Percentiles rank a stretch among this genome's conserved stretches.
Evolutionary conservation across 2,797 vertebrate species (phyloP).

Genomic region (Enteromius thamalakanensis): DNA sequence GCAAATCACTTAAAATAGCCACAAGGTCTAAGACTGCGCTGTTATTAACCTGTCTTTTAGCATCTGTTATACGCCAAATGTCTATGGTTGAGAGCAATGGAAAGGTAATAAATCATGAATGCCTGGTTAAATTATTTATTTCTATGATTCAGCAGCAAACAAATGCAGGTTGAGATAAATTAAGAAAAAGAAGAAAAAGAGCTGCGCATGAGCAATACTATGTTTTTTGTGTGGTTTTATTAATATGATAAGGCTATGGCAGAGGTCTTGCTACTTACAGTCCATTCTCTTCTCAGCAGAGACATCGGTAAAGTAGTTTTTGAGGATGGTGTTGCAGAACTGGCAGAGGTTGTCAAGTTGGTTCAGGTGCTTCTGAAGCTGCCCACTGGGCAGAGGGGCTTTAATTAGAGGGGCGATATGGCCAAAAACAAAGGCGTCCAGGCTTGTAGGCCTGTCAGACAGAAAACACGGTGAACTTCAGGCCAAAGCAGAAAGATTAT

Average conservation of each 20-base stretch:
- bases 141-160: conserved; percentile 8
- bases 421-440: conserved; percentile 97
- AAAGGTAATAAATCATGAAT: conserved; percentile 11
- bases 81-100: conserved; percentile 30
- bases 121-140: conserved; percentile 7
- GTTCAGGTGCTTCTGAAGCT: conserved; percentile 91
- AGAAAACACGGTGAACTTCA: conserved; percentile 13
- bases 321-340: conserved; percentile 91
- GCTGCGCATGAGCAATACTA: not conserved
- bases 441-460: conserved; percentile 85
- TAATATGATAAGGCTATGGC: not conserved
- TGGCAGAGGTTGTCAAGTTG: conserved; percentile 91
- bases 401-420: conserved; percentile 92
- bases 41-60: conserved; percentile 40
- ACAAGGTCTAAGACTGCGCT: not conserved
- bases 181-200: not conserved
- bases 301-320: conserved; percentile 82
- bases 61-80: not conserved
- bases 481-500: not conserved
- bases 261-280: conserved; percentile 14
- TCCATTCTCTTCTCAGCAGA: conserved; percentile 76
- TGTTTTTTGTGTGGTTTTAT: not conserved
- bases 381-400: conserved; percentile 87
- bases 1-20: conserved; percentile 25
- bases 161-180: not conserved